phyloP scores from a whole-genome alignment of 2,797 vertebrate species.

The Mastacembelus armatus region DNA sequence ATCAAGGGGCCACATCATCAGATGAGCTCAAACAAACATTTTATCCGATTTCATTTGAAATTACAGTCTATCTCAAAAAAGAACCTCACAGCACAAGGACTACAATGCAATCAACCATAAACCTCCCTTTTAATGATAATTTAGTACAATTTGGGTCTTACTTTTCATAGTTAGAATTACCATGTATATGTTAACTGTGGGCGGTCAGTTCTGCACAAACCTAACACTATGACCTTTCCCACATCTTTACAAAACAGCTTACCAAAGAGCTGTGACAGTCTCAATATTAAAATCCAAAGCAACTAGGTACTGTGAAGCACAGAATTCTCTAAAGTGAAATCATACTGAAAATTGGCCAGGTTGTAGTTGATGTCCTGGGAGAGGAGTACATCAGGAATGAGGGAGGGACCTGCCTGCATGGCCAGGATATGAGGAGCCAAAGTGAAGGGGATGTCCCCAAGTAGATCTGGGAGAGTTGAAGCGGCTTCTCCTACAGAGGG shows the following conservation, averaged over 20 bases:
- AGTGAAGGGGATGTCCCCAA: slow-evolving; percentile 93
- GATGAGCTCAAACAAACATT: not conserved
- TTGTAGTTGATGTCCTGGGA: slow-evolving; percentile 87
- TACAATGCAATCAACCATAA: not conserved
- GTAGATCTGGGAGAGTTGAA: slow-evolving; percentile 86
- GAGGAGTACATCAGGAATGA: slow-evolving; percentile 86
- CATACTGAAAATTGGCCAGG: slow-evolving; percentile 92
- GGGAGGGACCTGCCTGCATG: slow-evolving; percentile 81
- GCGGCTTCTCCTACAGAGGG: slow-evolving; percentile 70
- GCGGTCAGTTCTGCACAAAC: no score
- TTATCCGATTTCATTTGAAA: not conserved
- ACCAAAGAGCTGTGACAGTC: no score
- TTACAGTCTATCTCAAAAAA: not conserved
- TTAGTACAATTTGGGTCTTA: not conserved
- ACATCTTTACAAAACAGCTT: no score
- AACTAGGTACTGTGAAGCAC: slow-evolving; percentile 88
- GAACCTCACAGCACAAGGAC: not conserved
- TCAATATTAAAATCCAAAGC: not conserved
- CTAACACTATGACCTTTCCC: no score
- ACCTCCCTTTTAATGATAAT: not conserved
- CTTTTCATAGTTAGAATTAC: no score
- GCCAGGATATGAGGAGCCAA: slow-evolving; percentile 92
- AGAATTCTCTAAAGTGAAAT: slow-evolving; percentile 97
- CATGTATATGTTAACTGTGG: no score
- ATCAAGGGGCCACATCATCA: not conserved